A percentile compares a stretch with the other conserved stretches of the same genome.
phyloP scores from a whole-genome alignment of 2,888 invertebrate genomes.

The Pseudolycoriella hygida region DNA sequence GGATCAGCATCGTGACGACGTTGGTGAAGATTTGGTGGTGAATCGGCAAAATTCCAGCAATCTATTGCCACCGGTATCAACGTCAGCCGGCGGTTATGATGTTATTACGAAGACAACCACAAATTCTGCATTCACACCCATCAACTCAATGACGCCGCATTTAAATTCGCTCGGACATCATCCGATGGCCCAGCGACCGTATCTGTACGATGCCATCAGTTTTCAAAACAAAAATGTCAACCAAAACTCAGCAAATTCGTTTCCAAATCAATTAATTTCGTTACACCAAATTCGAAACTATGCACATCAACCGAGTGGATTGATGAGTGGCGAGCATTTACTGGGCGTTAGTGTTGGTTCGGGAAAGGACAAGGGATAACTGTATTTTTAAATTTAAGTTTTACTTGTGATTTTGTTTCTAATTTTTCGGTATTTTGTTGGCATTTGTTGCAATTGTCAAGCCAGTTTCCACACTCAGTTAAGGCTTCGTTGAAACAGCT shows the following conservation, averaged over 20 bases:
- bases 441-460: no score
- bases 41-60: conserved; percentile 6
- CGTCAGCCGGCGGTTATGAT: conserved; percentile 30
- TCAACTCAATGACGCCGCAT: conserved; percentile 74
- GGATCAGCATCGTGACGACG: conserved; percentile 7
- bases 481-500: no score
- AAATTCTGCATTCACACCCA: conserved; percentile 86
- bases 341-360: conserved; percentile 31
- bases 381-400: conserved; percentile 20
- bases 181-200: conserved; percentile 55
- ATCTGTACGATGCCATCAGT: conserved; percentile 84
- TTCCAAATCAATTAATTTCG: conserved; percentile 87
- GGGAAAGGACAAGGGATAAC: conserved; percentile 21
- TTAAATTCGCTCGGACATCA: conserved; percentile 49
- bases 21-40: conserved; percentile 11
- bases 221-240: conserved; percentile 57
- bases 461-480: no score
- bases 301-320: conserved; percentile 65
- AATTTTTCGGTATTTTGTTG: no score
- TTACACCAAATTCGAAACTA: conserved; percentile 93
- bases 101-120: conserved; percentile 39
- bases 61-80: conserved; percentile 12
- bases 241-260: conserved; percentile 49
- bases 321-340: conserved; percentile 40
- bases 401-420: no score